Evolutionary conservation across 2,888 invertebrate genomes (phyloP).

Genomic region (Arge pagana): DNA sequence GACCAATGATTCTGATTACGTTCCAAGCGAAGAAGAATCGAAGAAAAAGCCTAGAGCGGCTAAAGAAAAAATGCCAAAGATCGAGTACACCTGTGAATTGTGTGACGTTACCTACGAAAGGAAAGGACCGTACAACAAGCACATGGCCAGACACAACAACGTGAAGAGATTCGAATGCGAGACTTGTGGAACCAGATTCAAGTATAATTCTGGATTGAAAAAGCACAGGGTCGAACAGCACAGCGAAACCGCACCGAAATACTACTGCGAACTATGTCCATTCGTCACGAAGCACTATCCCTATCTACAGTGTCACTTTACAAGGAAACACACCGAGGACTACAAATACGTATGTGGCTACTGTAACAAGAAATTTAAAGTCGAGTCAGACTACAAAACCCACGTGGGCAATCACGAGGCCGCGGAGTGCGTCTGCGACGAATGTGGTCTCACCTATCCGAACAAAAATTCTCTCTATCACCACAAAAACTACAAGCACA

Average conservation of each 20-base stretch:
- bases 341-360: slow-evolving; percentile 32
- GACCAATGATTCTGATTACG: too few species aligned
- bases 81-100: slow-evolving; percentile 10
- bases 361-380: slow-evolving; percentile 31
- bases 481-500: slow-evolving; percentile 33
- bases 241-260: slow-evolving; percentile 13
- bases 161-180: slow-evolving; percentile 28
- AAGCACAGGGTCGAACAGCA: slow-evolving; percentile 25
- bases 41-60: too few species aligned
- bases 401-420: slow-evolving; percentile 32
- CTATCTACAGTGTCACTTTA: slow-evolving; percentile 28
- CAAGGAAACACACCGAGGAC: slow-evolving; percentile 28
- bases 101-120: slow-evolving; percentile 14
- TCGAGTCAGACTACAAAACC: slow-evolving; percentile 29
- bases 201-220: slow-evolving; percentile 22
- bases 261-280: slow-evolving; percentile 17
- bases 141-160: slow-evolving; percentile 29
- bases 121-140: slow-evolving; percentile 13
- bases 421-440: slow-evolving; percentile 32
- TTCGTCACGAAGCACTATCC: slow-evolving; percentile 21
- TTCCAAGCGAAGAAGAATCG: too few species aligned
- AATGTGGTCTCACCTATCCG: slow-evolving; percentile 33
- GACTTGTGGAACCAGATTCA: slow-evolving; percentile 31
- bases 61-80: too few species aligned
- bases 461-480: slow-evolving; percentile 32